Evolutionary conservation across 2,888 invertebrate genomes (phyloP).

Genomic region (Plusia festucae): DNA sequence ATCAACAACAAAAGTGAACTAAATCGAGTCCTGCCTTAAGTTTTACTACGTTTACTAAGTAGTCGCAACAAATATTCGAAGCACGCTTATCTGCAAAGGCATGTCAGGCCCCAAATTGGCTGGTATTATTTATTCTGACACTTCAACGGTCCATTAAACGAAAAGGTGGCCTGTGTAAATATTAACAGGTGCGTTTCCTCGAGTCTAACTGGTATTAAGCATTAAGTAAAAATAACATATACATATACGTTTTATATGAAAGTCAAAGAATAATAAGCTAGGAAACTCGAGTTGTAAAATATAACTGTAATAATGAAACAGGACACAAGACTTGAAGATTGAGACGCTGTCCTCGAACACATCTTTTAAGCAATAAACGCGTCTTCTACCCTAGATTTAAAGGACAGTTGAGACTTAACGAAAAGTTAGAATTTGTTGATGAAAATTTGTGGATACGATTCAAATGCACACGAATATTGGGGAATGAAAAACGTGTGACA

Average conservation of each 20-base stretch:
- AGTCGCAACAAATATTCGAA: constrained; percentile 18
- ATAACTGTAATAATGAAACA: constrained; percentile 29
- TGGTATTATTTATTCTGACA: constrained; percentile 68
- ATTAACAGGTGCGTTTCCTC: constrained; percentile 34
- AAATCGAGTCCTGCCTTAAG: not conserved
- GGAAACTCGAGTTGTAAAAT: constrained; percentile 22
- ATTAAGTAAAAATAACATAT: constrained; percentile 16
- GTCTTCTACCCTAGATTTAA: constrained; percentile 9
- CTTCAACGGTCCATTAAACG: constrained; percentile 60
- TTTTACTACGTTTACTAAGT: constrained; percentile 9
- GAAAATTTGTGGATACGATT: constrained; percentile 38
- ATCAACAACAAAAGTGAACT: not conserved
- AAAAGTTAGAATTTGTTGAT: constrained; percentile 28
- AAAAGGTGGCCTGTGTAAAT: constrained; percentile 59
- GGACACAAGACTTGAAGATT: constrained; percentile 18
- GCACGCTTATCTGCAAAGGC: constrained; percentile 16
- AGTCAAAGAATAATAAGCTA: constrained; percentile 20
- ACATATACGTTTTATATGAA: constrained; percentile 10
- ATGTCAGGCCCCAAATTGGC: constrained; percentile 22
- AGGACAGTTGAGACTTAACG: constrained; percentile 16
- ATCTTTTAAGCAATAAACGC: constrained; percentile 34
- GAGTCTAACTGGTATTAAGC: constrained; percentile 7
- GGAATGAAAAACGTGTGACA: constrained; percentile 40
- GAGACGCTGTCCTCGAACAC: constrained; percentile 17
- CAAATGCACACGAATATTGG: constrained; percentile 46